These are phyloP conservation scores for Drosophila punjabiensis DNA, from an alignment of 1,140 invertebrate species.

Conservation along the genomic window DNA sequence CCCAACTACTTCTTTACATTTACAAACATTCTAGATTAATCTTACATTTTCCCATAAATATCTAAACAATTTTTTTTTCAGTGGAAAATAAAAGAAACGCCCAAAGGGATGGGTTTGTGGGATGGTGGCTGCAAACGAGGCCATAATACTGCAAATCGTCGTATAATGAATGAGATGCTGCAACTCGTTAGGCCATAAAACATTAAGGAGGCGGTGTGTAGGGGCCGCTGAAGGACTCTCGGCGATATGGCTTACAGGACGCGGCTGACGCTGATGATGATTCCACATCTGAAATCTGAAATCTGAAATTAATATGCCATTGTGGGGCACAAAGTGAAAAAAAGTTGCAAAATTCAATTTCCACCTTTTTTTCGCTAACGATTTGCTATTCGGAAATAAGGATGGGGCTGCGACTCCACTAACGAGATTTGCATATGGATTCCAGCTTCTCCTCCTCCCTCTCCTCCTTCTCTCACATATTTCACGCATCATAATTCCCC, in stretches of 20 bases:
- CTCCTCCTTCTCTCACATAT: slow-evolving; percentile 10
- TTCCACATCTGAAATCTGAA: slow-evolving; percentile 55
- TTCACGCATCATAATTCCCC: slow-evolving; percentile 75
- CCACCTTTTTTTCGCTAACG: slow-evolving; percentile 60
- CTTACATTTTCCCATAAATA: background rate
- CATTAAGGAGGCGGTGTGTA: slow-evolving; percentile 14
- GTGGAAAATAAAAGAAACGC: background rate
- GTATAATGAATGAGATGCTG: slow-evolving; percentile 79
- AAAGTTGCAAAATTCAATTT: slow-evolving; percentile 72
- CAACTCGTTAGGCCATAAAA: slow-evolving; percentile 58
- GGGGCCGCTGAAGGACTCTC: slow-evolving; percentile 16
- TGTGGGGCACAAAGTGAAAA: slow-evolving; percentile 50
- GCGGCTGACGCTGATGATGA: slow-evolving; percentile 19
- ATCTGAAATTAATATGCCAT: slow-evolving; percentile 80
- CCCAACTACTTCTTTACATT: too few species aligned
- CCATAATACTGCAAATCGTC: slow-evolving; percentile 80
- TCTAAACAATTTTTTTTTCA: background rate
- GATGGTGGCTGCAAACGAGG: slow-evolving; percentile 56
- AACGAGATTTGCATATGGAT: slow-evolving; percentile 81
- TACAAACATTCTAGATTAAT: background rate
- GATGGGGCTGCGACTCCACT: slow-evolving; percentile 44
- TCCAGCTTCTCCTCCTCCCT: slow-evolving; percentile 18
- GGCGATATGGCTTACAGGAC: slow-evolving; percentile 19
- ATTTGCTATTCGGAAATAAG: slow-evolving; percentile 27
- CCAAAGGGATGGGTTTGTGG: background rate